Evolutionary conservation across 2,888 invertebrate genomes (phyloP), one percentile per base, ranked within the genome.

Genomic region (Notodonta dromedarius): DNA sequence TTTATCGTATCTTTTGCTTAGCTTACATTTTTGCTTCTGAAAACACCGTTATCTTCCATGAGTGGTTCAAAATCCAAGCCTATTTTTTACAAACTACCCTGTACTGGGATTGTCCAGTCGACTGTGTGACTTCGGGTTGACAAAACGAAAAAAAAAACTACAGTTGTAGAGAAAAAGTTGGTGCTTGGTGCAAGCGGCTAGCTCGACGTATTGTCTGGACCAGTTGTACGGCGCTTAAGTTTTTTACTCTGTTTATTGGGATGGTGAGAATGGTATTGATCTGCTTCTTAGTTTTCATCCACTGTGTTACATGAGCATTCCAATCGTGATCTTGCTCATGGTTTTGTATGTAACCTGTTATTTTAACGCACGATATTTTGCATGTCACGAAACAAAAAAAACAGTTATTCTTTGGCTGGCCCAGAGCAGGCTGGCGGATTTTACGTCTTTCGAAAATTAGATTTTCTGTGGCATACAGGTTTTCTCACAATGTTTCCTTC

Each of bases 101-200:
- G 51, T 57, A 14, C 48, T 24, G 12, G 32, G 24, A 56, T 6
- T 44, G 56, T 44, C 24, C 44, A 32, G 24, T 42, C 16, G 44
- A 24, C 56, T 16, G 56, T 56, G 16, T 24, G 56, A 44, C 56
- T 58, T 53, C 54, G 53, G 54, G 52, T 32, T 14, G 58, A 32
- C 53, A 53, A 44, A 58, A 59, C 14, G 58, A 54, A 59, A 54
- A 42, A 44, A 40, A 52, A 44, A 14, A 9, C 16, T 16, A 56
- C 56, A 5, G 24, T 44, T 24, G 16, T 42, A 44, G 40, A 44
- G 56, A 44, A 56, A 56, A 56, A 56, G 56, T 44, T 56, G 56
- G 40, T 16, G 56, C 13, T 13, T 44, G 44, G 42, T 12, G 44
- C 44, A 12, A 16, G 44, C 39, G 56, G 56, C 56, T 56, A 56